phyloP scores from a whole-genome alignment of 2,888 invertebrate species.

The Aproaerema taeniolella region DNA sequence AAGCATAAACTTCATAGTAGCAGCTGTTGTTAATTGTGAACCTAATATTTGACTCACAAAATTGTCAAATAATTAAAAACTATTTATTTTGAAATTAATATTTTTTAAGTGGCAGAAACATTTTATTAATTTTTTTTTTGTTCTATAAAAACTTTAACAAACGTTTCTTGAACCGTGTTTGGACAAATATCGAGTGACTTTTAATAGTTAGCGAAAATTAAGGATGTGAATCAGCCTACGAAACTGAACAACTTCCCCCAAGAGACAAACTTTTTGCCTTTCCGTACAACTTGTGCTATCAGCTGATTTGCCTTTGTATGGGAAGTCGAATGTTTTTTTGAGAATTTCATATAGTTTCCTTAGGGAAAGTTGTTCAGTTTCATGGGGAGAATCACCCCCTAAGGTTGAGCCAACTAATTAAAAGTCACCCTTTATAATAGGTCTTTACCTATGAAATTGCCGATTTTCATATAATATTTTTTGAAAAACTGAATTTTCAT shows the following conservation, averaged over 20 bases:
- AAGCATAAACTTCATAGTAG: conserved; percentile 17
- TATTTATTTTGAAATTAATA: too few relatives aligned
- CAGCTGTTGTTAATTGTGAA: conserved; percentile 12
- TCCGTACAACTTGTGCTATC: background rate
- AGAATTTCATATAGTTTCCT: background rate
- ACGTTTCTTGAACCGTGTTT: too few relatives aligned
- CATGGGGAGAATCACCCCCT: background rate
- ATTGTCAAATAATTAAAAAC: too few relatives aligned
- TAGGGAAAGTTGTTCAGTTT: background rate
- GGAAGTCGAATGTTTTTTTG: background rate
- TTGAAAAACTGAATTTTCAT: too few relatives aligned
- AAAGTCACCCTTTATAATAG: background rate
- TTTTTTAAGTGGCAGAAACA: too few relatives aligned
- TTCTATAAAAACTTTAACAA: too few relatives aligned
- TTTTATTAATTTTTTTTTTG: too few relatives aligned
- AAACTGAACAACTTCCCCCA: background rate
- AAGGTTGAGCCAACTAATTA: background rate
- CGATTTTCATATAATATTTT: too few relatives aligned
- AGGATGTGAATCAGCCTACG: conserved; percentile 16
- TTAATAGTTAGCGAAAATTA: background rate
- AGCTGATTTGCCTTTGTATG: background rate
- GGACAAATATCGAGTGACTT: background rate
- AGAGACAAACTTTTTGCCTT: background rate
- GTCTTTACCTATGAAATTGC: too few relatives aligned
- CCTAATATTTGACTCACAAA: conserved; percentile 22